Percentiles rank a stretch among this genome's conserved stretches.
Conservation (phyloP, 30 jellyfish, hydroid and myxozoan species). For the Aurelia sp. region DNA sequence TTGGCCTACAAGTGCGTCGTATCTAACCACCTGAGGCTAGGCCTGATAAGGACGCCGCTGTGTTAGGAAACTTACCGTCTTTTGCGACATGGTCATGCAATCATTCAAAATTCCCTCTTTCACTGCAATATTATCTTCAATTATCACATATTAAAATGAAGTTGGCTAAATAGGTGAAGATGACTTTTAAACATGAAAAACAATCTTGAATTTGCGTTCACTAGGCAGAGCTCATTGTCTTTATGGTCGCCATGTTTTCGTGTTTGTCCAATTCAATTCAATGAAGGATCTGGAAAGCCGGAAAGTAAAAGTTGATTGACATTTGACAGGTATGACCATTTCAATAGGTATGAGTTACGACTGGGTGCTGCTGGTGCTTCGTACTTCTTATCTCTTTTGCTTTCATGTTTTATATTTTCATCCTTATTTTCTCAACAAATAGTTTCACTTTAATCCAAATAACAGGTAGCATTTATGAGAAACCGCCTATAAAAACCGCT, state of each 20-base stretch:
- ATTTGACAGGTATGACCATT: neutral
- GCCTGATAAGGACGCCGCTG: neutral
- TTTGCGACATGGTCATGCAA: slow-evolving; percentile 39
- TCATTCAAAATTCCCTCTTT: neutral
- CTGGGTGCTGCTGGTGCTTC: too few relatives aligned
- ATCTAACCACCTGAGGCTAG: slow-evolving; percentile 5
- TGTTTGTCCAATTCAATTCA: slow-evolving; percentile 57
- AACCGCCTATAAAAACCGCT: too few relatives aligned
- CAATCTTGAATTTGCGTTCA: neutral
- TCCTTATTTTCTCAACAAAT: too few relatives aligned
- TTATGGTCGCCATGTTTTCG: slow-evolving; percentile 47
- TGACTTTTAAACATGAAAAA: neutral
- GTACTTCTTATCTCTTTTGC: too few relatives aligned
- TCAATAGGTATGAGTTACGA: too few relatives aligned
- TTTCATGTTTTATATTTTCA: too few relatives aligned
- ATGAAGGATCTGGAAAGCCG: neutral
- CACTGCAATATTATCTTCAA: neutral
- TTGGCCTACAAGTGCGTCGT: neutral
- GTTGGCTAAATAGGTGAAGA: neutral
- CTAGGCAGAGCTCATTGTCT: slow-evolving; percentile 30
- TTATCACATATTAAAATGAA: neutral
- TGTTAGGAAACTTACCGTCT: slow-evolving; percentile 20
- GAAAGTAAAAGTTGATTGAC: neutral
- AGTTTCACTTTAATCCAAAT: too few relatives aligned
- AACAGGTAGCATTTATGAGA: too few relatives aligned